These are phyloP conservation scores for Cantharis rustica DNA, from an alignment of 2,888 invertebrate species.

Conservation along the genomic window DNA sequence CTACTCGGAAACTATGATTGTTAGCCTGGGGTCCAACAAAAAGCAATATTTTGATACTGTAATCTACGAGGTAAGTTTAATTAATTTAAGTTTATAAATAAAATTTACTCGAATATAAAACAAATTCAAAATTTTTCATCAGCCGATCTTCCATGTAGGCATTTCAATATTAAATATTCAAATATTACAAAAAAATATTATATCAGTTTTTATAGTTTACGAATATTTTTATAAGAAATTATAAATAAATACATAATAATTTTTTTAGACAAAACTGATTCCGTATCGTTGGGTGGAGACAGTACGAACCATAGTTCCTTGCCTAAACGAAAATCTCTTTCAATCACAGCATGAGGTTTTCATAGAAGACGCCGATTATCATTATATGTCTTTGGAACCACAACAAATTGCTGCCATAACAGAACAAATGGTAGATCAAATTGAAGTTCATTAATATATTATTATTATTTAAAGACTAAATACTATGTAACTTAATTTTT, in stretches of 20 bases:
- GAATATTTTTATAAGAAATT: too few species aligned
- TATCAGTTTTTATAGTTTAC: too few species aligned
- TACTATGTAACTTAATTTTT: neutral
- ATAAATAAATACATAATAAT: too few species aligned
- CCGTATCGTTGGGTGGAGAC: constrained; percentile 39
- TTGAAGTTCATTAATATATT: neutral
- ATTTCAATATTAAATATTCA: too few species aligned
- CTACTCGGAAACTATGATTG: constrained; percentile 49
- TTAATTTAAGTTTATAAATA: constrained; percentile 1
- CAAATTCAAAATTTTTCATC: too few species aligned
- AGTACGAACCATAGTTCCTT: constrained; percentile 33
- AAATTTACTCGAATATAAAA: too few species aligned
- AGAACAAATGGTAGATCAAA: neutral
- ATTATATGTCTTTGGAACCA: constrained; percentile 45
- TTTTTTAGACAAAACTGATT: constrained; percentile 35
- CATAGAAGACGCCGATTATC: constrained; percentile 33
- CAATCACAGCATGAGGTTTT: constrained; percentile 28
- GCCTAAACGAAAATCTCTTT: constrained; percentile 15
- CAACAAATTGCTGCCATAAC: constrained; percentile 38
- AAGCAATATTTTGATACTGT: constrained; percentile 42
- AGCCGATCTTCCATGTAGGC: too few species aligned
- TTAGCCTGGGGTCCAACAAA: constrained; percentile 42
- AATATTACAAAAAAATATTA: too few species aligned
- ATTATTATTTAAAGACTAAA: neutral
- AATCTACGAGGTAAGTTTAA: constrained; percentile 39